These are phyloP conservation scores for Scyliorhinus canicula DNA, from an alignment of 2,797 vertebrate genomes.

Conservation along the genomic window DNA sequence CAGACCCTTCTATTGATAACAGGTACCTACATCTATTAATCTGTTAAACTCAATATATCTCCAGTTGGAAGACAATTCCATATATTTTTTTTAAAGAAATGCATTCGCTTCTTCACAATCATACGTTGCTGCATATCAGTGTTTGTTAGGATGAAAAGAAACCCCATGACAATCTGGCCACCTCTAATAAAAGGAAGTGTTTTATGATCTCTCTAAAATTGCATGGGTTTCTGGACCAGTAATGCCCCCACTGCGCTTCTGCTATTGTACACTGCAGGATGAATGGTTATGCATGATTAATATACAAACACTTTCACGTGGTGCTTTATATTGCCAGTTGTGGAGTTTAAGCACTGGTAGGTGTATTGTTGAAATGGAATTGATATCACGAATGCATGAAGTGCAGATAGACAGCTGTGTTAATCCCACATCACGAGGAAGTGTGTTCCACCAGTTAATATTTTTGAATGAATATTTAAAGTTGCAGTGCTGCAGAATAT, in stretches of 20 bases:
- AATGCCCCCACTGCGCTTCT: background rate
- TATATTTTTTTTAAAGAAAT: background rate
- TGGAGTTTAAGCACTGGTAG: constrained; percentile 12
- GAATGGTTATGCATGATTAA: background rate
- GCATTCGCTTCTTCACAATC: background rate
- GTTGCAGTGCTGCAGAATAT: background rate
- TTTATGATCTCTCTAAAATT: background rate
- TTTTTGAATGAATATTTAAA: constrained; percentile 14
- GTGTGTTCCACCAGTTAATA: background rate
- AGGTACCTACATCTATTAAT: background rate
- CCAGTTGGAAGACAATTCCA: background rate
- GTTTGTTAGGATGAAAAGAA: background rate
- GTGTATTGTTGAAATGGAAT: constrained; percentile 22
- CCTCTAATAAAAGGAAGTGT: background rate
- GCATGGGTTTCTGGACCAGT: background rate
- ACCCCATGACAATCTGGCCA: background rate
- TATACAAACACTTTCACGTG: background rate
- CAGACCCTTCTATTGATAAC: background rate
- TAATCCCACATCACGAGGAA: background rate
- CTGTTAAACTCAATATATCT: background rate
- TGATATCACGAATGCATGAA: background rate
- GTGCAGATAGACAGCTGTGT: background rate
- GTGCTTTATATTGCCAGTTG: background rate
- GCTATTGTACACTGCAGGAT: background rate
- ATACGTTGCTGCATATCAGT: background rate